phyloP scores from a whole-genome alignment of 1,140 invertebrate genomes.

The Phthorimaea operculella region DNA sequence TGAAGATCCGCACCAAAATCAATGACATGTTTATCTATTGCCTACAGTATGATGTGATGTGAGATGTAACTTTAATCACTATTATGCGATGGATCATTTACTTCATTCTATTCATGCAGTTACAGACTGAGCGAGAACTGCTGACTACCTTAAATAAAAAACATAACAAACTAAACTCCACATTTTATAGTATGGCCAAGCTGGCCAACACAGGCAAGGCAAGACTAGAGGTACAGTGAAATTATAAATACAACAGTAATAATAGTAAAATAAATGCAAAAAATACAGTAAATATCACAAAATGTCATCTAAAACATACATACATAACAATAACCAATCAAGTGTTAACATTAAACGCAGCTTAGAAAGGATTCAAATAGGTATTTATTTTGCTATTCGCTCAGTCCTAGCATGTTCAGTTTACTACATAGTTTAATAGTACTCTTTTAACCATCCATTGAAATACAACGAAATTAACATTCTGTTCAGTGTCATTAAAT shows the following conservation, averaged over 20 bases:
- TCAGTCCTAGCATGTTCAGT: conserved; percentile 1
- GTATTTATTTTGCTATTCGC: conserved; percentile 7
- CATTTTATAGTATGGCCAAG: background rate
- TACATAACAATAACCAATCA: background rate
- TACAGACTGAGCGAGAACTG: background rate
- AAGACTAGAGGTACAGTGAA: background rate
- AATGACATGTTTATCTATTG: background rate
- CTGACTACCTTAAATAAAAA: background rate
- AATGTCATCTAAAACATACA: background rate
- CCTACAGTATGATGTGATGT: background rate
- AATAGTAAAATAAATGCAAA: background rate
- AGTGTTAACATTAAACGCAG: background rate
- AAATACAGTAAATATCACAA: background rate
- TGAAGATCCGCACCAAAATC: background rate
- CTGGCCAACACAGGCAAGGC: background rate
- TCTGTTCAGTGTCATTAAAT: conserved; percentile 12
- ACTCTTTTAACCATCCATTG: background rate
- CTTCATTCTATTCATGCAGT: background rate
- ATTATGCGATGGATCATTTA: background rate
- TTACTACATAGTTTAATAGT: background rate
- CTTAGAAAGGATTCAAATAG: no score
- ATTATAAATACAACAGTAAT: background rate
- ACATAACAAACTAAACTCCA: background rate
- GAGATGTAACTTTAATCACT: background rate
- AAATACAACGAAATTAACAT: background rate